phyloP scores from a whole-genome alignment of 2,888 invertebrate genomes.

The Timandra comae region DNA sequence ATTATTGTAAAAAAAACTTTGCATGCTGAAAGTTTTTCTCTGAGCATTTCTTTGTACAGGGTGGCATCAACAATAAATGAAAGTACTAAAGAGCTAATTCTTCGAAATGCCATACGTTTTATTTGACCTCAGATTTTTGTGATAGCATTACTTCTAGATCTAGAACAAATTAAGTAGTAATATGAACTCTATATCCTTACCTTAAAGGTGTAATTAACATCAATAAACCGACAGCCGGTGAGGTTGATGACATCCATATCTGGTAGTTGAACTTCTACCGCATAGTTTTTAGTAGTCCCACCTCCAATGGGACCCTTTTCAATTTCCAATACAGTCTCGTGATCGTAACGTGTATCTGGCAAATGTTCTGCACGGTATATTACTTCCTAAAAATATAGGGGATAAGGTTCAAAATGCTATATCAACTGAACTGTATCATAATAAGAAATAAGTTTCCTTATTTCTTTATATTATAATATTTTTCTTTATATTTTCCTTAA shows the following conservation, averaged over 20 bases:
- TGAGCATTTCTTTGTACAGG: too few species aligned
- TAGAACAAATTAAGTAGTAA: not conserved
- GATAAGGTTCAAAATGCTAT: too few species aligned
- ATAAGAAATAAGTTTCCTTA: too few species aligned
- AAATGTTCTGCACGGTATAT: slow-evolving; percentile 34
- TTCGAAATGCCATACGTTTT: not conserved
- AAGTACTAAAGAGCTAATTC: too few species aligned
- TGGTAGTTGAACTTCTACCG: slow-evolving; percentile 80
- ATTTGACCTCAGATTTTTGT: not conserved
- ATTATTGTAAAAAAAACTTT: too few species aligned
- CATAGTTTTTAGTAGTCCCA: slow-evolving; percentile 78
- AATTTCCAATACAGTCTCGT: slow-evolving; percentile 34
- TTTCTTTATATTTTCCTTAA: too few species aligned
- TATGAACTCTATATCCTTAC: slow-evolving; percentile 22
- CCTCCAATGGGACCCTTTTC: slow-evolving; percentile 76
- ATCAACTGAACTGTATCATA: too few species aligned
- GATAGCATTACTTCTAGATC: not conserved
- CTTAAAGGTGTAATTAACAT: slow-evolving; percentile 79
- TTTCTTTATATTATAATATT: too few species aligned
- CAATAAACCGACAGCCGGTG: slow-evolving; percentile 80
- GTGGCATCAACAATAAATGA: too few species aligned
- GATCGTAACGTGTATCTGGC: slow-evolving; percentile 29
- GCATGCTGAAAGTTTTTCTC: too few species aligned
- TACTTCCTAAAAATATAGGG: slow-evolving; percentile 57
- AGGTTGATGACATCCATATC: slow-evolving; percentile 82